Conservation (phyloP, 1,140 invertebrate genomes). For the Apis mellifera region DNA sequence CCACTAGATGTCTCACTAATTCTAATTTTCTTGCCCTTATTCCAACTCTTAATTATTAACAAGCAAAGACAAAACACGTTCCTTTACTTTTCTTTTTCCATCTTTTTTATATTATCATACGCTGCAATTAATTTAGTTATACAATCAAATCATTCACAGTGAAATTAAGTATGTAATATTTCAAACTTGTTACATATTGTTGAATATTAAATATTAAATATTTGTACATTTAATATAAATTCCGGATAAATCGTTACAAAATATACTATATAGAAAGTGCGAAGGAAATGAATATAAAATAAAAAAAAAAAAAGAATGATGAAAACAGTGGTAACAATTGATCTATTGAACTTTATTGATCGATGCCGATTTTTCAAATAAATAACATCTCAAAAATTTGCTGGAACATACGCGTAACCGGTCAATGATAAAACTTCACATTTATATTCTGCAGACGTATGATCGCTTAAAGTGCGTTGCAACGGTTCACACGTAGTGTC, state of each 20-base stretch:
- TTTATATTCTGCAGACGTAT: conserved; percentile 36
- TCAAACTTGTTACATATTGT: not conserved
- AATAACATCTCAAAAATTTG: conserved; percentile 49
- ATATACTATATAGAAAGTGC: not conserved
- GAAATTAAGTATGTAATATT: not conserved
- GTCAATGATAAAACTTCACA: conserved; percentile 52
- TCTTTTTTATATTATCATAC: too few relatives aligned
- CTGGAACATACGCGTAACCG: conserved; percentile 22
- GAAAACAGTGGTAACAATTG: not conserved
- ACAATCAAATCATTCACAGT: not conserved
- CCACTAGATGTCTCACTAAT: too few relatives aligned
- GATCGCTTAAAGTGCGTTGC: conserved; percentile 46
- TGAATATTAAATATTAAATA: not conserved
- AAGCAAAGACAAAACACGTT: too few relatives aligned
- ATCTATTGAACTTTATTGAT: conserved; percentile 41
- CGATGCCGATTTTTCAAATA: conserved; percentile 19
- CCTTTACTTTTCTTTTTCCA: too few relatives aligned
- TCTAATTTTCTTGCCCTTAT: too few relatives aligned
- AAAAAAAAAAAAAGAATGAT: not conserved
- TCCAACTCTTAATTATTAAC: too few relatives aligned
- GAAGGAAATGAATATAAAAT: not conserved
- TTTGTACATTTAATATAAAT: too few relatives aligned
- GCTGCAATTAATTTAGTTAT: too few relatives aligned
- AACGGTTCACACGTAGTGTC: not conserved
- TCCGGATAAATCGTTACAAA: not conserved